Conservation (phyloP, 2,113 vertebrate genomes). For the Alethe diademata region DNA sequence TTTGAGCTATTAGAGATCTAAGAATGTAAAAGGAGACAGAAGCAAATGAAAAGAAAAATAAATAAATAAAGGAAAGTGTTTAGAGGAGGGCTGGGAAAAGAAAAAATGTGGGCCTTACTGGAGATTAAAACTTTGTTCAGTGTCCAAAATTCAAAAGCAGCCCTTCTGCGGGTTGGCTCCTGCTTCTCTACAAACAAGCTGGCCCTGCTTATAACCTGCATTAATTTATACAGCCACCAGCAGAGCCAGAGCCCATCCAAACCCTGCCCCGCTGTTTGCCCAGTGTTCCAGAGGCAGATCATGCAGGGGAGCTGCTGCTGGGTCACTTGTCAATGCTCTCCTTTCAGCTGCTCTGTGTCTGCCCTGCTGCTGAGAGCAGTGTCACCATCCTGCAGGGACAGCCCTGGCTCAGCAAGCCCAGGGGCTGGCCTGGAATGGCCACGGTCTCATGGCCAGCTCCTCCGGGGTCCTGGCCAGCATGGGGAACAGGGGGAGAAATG, state of each 20-base stretch:
- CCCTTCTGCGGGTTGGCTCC: constrained; percentile 45
- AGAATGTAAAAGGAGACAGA: constrained; percentile 22
- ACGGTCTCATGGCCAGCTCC: neutral
- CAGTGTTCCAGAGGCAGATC: neutral
- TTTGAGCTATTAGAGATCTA: constrained; percentile 31
- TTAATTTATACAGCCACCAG: constrained; percentile 21
- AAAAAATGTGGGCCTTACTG: neutral
- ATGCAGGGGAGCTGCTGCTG: neutral
- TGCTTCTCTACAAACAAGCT: constrained; percentile 23
- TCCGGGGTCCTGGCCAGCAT: neutral
- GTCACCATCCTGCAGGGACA: neutral
- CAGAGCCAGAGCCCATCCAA: neutral
- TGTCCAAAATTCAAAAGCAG: constrained; percentile 40
- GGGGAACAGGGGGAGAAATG: neutral
- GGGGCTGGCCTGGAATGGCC: constrained; percentile 32
- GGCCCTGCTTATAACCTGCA: constrained; percentile 20
- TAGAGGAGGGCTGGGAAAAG: constrained; percentile 9
- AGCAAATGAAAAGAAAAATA: constrained; percentile 43
- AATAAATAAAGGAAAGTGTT: constrained; percentile 5
- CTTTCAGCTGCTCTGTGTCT: neutral
- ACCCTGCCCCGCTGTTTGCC: neutral
- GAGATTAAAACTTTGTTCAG: constrained; percentile 37
- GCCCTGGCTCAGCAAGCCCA: neutral
- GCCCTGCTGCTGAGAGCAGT: neutral
- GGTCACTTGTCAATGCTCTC: neutral